These are phyloP conservation scores for Caenorhabditis virilis DNA, from an alignment of 2,888 invertebrate genomes.

Conservation along the genomic window DNA sequence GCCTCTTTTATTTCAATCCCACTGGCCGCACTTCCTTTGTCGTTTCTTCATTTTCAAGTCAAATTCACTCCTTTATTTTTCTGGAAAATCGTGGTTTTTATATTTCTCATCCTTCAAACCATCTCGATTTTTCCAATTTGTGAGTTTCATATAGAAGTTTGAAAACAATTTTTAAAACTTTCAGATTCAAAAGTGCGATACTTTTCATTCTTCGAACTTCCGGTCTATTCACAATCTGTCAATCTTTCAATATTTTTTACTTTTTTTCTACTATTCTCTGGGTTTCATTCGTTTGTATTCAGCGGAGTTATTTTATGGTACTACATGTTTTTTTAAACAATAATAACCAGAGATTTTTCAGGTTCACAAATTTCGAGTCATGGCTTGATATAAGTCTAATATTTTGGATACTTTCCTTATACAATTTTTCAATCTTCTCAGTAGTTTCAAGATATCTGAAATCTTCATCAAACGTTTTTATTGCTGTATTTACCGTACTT, in stretches of 20 bases:
- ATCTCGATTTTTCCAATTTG: constrained; percentile 24
- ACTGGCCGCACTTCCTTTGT: constrained; percentile 5
- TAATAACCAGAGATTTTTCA: constrained; percentile 5
- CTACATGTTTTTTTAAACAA: background rate
- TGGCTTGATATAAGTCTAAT: constrained; percentile 12
- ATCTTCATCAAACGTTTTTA: constrained; percentile 15
- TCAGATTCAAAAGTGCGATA: constrained; percentile 20
- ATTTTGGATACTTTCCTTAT: constrained; percentile 14
- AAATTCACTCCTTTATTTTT: constrained; percentile 18
- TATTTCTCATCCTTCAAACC: constrained; percentile 18
- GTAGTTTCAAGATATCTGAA: constrained; percentile 24
- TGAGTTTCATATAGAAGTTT: constrained; percentile 7
- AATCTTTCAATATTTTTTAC: constrained; percentile 5
- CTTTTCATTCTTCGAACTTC: constrained; percentile 14
- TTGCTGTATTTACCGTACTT: constrained; percentile 7
- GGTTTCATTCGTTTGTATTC: constrained; percentile 13
- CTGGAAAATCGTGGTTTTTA: constrained; percentile 26
- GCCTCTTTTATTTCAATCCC: constrained; percentile 5
- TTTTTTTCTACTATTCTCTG: constrained; percentile 9
- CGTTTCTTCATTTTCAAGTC: constrained; percentile 7
- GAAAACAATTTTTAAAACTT: constrained; percentile 3
- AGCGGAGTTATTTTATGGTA: constrained; percentile 19
- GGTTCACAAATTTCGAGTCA: constrained; percentile 15
- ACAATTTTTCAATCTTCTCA: constrained; percentile 20
- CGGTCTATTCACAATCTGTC: constrained; percentile 13